phyloP scores from a whole-genome alignment of 2,797 vertebrate genomes.

The Coracias cyanogaster region DNA sequence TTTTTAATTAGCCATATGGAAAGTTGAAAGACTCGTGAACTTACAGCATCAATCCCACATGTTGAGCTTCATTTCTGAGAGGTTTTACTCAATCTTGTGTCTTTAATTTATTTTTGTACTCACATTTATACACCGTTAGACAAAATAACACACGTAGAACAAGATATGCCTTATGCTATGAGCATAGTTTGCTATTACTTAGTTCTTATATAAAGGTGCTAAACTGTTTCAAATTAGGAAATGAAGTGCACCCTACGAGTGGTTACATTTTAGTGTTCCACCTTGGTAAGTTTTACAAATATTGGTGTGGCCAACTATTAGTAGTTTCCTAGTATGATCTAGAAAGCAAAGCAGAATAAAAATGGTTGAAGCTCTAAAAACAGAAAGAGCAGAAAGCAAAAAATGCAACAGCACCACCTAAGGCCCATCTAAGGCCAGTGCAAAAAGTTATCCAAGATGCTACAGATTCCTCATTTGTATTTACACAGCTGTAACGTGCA shows the following conservation, averaged over 20 bases:
- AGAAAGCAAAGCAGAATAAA: constrained; percentile 35
- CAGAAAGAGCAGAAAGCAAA: neutral
- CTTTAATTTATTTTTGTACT: constrained; percentile 69
- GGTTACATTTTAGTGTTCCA: constrained; percentile 38
- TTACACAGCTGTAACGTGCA: constrained; percentile 55
- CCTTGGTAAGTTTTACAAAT: constrained; percentile 47
- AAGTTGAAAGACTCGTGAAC: constrained; percentile 77
- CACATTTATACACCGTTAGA: constrained; percentile 40
- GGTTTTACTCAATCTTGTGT: constrained; percentile 50
- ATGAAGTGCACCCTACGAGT: constrained; percentile 8
- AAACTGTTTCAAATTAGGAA: constrained; percentile 65
- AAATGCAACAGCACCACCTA: constrained; percentile 77
- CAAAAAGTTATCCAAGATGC: neutral
- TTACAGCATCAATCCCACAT: constrained; percentile 79
- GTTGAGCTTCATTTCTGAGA: constrained; percentile 65
- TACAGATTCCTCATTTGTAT: neutral
- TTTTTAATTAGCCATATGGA: constrained; percentile 80
- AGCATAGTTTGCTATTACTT: neutral
- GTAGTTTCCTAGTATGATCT: neutral
- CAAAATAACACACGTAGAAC: constrained; percentile 11
- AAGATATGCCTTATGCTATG: neutral
- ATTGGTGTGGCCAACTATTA: constrained; percentile 12
- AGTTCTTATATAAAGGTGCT: constrained; percentile 12
- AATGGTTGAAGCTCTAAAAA: neutral
- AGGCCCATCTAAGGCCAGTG: constrained; percentile 38